These are phyloP conservation scores for Clistopyga incitator DNA, from an alignment of 2,888 invertebrate genomes.

Conservation along the genomic window DNA sequence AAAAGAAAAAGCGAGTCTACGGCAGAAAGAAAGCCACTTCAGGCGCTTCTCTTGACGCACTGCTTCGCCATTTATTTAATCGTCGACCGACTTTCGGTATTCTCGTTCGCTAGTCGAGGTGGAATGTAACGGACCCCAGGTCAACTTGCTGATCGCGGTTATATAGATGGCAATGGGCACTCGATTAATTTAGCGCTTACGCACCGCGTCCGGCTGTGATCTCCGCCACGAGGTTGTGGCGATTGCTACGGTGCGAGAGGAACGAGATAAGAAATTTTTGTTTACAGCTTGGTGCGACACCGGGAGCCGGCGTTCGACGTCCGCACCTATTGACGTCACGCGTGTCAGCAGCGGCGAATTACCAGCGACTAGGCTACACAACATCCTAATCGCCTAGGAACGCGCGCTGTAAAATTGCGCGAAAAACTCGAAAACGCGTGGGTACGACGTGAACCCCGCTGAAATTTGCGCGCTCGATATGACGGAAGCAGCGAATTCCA, in stretches of 20 bases:
- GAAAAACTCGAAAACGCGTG: no score
- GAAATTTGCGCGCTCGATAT: no score
- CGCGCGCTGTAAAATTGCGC: no score
- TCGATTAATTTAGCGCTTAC: slow-evolving; percentile 6
- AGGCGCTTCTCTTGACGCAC: background rate
- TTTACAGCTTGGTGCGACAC: slow-evolving; percentile 8
- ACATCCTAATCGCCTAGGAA: background rate
- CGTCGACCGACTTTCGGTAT: slow-evolving; percentile 25
- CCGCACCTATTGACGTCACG: slow-evolving; percentile 27
- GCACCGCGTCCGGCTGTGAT: slow-evolving; percentile 4
- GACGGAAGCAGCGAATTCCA: no score
- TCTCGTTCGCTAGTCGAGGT: slow-evolving; percentile 27
- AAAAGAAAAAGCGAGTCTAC: background rate
- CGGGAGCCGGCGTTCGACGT: background rate
- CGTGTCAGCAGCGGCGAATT: background rate
- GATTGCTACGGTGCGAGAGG: background rate
- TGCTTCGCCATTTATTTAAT: slow-evolving; percentile 12
- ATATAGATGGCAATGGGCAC: background rate
- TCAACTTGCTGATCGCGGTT: background rate
- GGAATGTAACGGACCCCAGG: slow-evolving; percentile 26
- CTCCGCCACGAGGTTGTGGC: background rate
- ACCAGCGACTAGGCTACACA: slow-evolving; percentile 8
- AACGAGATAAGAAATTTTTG: slow-evolving; percentile 27
- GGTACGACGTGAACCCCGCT: no score
- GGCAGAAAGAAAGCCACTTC: background rate